Evolutionary conservation across 1,140 invertebrate genomes (phyloP).

Genomic region (Drosophila miranda): DNA sequence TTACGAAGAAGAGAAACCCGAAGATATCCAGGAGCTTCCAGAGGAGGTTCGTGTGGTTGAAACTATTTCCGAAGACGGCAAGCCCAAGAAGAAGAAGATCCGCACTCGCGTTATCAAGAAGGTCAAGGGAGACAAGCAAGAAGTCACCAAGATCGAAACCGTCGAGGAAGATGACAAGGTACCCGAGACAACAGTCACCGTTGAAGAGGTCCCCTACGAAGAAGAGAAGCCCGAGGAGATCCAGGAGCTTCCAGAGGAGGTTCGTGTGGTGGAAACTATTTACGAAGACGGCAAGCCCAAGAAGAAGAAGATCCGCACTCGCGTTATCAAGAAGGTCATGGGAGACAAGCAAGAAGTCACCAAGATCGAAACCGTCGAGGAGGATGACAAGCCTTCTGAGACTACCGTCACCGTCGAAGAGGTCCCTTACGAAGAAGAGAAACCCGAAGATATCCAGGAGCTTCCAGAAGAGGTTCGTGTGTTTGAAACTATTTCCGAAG

Average conservation of each 20-base stretch:
- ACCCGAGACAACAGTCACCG: conserved; percentile 18
- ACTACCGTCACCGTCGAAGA: conserved; percentile 21
- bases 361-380: conserved; percentile 24
- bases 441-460: conserved; percentile 14
- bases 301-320: conserved; percentile 26
- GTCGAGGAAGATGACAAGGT: conserved; percentile 24
- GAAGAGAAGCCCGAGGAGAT: conserved; percentile 12
- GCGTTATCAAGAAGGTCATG: conserved; percentile 27
- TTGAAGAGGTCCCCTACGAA: conserved; percentile 16
- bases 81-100: conserved; percentile 20
- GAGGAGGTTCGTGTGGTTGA: conserved; percentile 12
- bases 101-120: conserved; percentile 24
- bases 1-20: conserved; percentile 21
- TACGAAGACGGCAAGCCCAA: conserved; percentile 13
- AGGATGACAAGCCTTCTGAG: conserved; percentile 10
- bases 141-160: conserved; percentile 26
- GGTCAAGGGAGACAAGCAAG: conserved; percentile 27
- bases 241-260: conserved; percentile 16
- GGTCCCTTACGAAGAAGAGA: conserved; percentile 7
- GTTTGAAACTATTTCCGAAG: conserved; percentile 10
- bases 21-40: conserved; percentile 24
- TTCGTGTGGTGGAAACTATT: conserved; percentile 15
- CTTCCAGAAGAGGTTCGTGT: conserved; percentile 21
- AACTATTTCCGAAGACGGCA: conserved; percentile 10
- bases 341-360: conserved; percentile 27